Evolutionary conservation across 2,113 vertebrate species (phyloP).

Genomic region (Antigone vipio): DNA sequence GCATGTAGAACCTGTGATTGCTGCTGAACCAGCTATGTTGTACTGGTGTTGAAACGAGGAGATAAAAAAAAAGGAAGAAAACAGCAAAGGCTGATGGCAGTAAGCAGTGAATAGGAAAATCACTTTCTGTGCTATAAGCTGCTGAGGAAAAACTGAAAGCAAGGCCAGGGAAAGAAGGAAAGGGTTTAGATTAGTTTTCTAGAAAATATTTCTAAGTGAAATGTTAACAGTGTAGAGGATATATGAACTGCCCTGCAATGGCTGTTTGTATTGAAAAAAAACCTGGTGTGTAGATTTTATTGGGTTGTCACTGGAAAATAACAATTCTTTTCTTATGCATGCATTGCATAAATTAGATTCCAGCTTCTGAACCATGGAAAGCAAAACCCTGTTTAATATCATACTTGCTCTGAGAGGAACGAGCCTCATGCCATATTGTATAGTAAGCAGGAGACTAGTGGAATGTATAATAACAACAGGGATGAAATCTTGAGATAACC

Average conservation of each 20-base stretch:
- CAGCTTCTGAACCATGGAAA: not conserved
- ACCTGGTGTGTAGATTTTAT: not conserved
- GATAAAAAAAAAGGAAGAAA: not conserved
- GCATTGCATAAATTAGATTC: not conserved
- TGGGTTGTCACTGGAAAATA: not conserved
- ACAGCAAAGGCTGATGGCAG: not conserved
- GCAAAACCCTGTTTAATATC: not conserved
- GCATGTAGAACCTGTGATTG: not conserved
- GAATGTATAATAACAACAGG: not conserved
- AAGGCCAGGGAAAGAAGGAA: not conserved
- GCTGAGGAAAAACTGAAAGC: not conserved
- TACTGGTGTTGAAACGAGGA: not conserved
- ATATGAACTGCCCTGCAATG: not conserved
- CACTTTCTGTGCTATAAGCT: not conserved
- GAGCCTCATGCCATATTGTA: not conserved
- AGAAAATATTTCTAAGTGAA: not conserved
- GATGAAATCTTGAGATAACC: not conserved
- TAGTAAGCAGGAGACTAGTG: not conserved
- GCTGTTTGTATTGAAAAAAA: not conserved
- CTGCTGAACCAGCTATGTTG: not conserved
- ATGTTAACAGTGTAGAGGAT: not conserved
- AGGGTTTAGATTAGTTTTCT: not conserved
- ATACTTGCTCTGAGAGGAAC: not conserved
- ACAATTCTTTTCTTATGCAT: not conserved
- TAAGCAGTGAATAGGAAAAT: conserved; percentile 25